phyloP scores from a whole-genome alignment of 2,113 vertebrate species.

The Microcebus lehilahytsara region DNA sequence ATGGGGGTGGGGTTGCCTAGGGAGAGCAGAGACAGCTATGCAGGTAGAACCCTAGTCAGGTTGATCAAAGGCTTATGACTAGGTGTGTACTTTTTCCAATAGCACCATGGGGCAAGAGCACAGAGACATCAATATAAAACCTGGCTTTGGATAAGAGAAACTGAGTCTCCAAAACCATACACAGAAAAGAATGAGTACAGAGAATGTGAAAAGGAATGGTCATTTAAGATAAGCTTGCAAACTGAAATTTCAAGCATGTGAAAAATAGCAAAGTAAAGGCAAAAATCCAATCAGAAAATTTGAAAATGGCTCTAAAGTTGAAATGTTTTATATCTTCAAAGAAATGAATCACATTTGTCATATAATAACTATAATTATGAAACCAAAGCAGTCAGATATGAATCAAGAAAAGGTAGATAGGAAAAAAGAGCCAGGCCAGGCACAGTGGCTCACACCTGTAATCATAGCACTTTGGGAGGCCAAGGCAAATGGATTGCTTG shows the following conservation, averaged over 20 bases:
- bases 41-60: neutral
- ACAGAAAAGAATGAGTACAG: neutral
- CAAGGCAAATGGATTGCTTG: neutral
- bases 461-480: no score
- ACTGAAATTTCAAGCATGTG: neutral
- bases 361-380: neutral
- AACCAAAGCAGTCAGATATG: neutral
- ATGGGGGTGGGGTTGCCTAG: neutral
- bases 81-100: neutral
- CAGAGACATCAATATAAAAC: neutral
- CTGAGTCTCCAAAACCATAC: neutral
- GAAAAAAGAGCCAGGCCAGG: neutral
- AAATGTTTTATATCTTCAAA: neutral
- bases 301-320: neutral
- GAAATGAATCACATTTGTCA: slow-evolving; percentile 28
- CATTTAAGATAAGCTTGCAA: neutral
- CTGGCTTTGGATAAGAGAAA: neutral
- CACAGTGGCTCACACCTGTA: no score
- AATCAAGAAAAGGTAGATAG: neutral
- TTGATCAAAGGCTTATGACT: neutral
- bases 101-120: neutral
- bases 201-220: neutral
- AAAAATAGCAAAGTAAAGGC: neutral
- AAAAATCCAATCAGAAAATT: neutral
- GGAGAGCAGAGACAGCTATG: neutral